Evolutionary conservation across 2,888 invertebrate genomes (phyloP).

Genomic region (Caenorhabditis angaria): DNA sequence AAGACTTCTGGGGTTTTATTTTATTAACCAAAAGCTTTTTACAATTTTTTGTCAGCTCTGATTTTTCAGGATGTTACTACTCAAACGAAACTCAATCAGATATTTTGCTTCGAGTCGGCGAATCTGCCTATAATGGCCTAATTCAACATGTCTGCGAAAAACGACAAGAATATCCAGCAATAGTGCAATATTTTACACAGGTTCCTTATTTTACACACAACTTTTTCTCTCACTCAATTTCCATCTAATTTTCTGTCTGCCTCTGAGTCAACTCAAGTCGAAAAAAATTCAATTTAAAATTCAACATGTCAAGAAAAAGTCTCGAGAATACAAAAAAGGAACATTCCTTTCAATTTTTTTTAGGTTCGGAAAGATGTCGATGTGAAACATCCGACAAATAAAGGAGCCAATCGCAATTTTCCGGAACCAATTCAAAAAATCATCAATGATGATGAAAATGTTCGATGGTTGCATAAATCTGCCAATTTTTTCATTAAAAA

Average conservation of each 20-base stretch:
- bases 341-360: conserved; percentile 12
- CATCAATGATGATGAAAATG: conserved; percentile 31
- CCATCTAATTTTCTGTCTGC: background rate
- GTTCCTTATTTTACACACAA: conserved; percentile 4
- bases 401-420: conserved; percentile 64
- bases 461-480: conserved; percentile 35
- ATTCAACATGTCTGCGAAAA: conserved; percentile 67
- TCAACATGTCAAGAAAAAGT: conserved; percentile 4
- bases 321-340: conserved; percentile 19
- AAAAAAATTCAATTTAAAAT: conserved; percentile 35
- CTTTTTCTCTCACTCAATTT: conserved; percentile 5
- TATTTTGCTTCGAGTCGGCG: conserved; percentile 60
- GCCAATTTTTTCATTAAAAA: conserved; percentile 28
- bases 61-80: conserved; percentile 65
- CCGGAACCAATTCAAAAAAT: conserved; percentile 46
- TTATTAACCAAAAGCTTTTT: too few species aligned
- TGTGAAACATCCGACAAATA: conserved; percentile 66
- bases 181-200: conserved; percentile 68
- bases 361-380: conserved; percentile 64
- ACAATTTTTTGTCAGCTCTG: too few species aligned
- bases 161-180: conserved; percentile 66
- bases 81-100: conserved; percentile 66
- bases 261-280: too few species aligned
- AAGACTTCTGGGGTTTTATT: background rate
- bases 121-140: conserved; percentile 63